Percentiles rank a stretch among this genome's conserved stretches.
phyloP scores from a whole-genome alignment of 2,797 vertebrate species.

The Spheniscus humboldti region DNA sequence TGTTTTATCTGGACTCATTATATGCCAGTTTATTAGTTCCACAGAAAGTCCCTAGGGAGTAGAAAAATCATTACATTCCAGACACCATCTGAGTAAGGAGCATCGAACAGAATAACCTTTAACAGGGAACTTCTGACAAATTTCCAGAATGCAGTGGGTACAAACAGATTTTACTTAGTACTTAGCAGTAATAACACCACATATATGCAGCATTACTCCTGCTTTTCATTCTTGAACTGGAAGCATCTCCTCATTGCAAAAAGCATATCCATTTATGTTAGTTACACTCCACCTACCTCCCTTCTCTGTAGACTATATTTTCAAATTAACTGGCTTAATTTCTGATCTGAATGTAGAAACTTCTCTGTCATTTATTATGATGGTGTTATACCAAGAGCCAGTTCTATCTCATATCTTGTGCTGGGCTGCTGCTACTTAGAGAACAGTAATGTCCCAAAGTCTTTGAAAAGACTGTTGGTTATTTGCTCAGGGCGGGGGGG shows the following conservation, averaged over 20 bases:
- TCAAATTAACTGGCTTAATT: background rate
- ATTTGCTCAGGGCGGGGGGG: background rate
- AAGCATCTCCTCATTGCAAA: background rate
- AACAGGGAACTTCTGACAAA: background rate
- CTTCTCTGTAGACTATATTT: background rate
- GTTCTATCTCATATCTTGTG: background rate
- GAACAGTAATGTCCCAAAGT: background rate
- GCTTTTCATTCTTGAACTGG: background rate
- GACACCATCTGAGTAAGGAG: background rate
- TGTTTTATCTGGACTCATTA: background rate
- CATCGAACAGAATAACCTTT: background rate
- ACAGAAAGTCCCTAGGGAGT: background rate
- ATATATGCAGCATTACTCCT: background rate
- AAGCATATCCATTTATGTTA: background rate
- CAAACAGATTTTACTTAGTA: background rate
- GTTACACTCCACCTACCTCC: background rate
- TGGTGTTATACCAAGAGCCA: background rate
- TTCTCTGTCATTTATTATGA: background rate
- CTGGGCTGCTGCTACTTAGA: background rate
- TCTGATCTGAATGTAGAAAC: background rate
- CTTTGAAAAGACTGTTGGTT: background rate
- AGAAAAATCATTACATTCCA: background rate
- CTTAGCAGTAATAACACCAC: background rate
- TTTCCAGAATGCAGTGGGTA: background rate
- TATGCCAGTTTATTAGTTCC: background rate